A percentile compares a stretch with the other conserved stretches of the same genome.
Evolutionary conservation across 2,888 invertebrate species (phyloP).

Genomic region (Erebia epiphron): DNA sequence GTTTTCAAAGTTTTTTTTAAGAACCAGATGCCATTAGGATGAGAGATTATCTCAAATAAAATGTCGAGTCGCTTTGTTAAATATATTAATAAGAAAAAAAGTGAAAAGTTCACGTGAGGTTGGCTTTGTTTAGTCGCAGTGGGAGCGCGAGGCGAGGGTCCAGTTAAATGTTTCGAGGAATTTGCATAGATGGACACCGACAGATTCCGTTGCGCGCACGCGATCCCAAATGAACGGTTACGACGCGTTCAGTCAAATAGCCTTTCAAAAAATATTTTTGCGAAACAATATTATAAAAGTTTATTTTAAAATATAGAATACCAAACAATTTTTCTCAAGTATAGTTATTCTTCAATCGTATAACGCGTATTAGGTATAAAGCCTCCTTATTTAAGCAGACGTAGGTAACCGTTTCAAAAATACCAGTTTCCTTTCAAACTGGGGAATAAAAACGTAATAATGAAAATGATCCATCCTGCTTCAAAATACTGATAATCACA

Average conservation of each 20-base stretch:
- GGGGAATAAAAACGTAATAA: no score
- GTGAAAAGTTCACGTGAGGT: slow-evolving; percentile 51
- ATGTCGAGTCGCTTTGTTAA: slow-evolving; percentile 44
- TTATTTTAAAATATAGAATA: background rate
- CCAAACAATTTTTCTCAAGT: no score
- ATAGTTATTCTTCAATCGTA: no score
- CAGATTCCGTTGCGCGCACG: slow-evolving; percentile 66
- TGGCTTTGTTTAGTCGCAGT: slow-evolving; percentile 63
- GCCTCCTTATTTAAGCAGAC: no score
- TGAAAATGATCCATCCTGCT: background rate
- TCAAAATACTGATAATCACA: background rate
- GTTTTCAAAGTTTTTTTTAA: slow-evolving; percentile 1
- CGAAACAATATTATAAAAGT: slow-evolving; percentile 1
- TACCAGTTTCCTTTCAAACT: no score
- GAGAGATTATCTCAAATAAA: slow-evolving; percentile 49
- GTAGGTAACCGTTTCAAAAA: no score
- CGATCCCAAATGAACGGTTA: slow-evolving; percentile 45
- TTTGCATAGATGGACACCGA: slow-evolving; percentile 80
- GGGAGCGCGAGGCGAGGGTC: slow-evolving; percentile 67
- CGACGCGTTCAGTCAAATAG: slow-evolving; percentile 34
- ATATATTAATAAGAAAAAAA: slow-evolving; percentile 42
- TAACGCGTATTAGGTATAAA: no score
- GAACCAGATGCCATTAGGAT: slow-evolving; percentile 7
- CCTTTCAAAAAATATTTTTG: slow-evolving; percentile 24
- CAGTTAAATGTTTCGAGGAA: slow-evolving; percentile 78